Evolutionary conservation across 2,797 vertebrate genomes (phyloP), one percentile per base, ranked within the genome.

Genomic region (Anguilla marmorata): DNA sequence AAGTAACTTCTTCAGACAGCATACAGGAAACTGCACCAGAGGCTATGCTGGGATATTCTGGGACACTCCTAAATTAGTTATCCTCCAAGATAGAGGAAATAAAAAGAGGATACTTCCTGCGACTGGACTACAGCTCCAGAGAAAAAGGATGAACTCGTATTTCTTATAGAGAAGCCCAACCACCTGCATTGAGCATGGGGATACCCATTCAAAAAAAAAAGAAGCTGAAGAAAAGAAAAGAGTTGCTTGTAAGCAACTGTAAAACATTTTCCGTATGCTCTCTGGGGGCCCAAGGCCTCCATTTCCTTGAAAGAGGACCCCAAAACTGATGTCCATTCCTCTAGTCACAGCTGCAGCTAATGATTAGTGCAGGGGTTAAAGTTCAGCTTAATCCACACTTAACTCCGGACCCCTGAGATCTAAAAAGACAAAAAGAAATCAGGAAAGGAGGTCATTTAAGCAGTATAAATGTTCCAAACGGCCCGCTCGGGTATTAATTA

Each of bases 401-500:
- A 33, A 58, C 12, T 66, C n/a, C 66, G 27, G 54, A 85, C 21
- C 66, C 48, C 83, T 19, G 52, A 45, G 69, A 74, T 76, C 48
- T n/a, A 76, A 76, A 85, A 41, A 30, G 50, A 27, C 27, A 24
- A 54, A 58, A 24, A 60, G 58, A 41, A 58, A 58, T 37, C 86
- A 63, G 37, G 76, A 87, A 41, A 27, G 60, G 69, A 41, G 69
- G 69, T 79, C 48, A 48, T 41, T 45, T 72, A 21, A 50, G 63
- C 9, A 86, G 11, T 30, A 27, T 33, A 86, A 86, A 52, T 52
- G 48, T 76, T 33, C 45, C 54, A 66, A 88, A 85, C 41, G 30
- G 85, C 63, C 50, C 48, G 52, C 60, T 11, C 52, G 41, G 84
- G 69, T 41, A 60, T 85, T 85, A 85, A 79, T 85, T 85, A 85